A percentile compares a stretch with the other conserved stretches of the same genome.
phyloP scores from a whole-genome alignment of 37 sponge, comb jelly and placozoan species.

The Aphrocallistes beatrix region DNA sequence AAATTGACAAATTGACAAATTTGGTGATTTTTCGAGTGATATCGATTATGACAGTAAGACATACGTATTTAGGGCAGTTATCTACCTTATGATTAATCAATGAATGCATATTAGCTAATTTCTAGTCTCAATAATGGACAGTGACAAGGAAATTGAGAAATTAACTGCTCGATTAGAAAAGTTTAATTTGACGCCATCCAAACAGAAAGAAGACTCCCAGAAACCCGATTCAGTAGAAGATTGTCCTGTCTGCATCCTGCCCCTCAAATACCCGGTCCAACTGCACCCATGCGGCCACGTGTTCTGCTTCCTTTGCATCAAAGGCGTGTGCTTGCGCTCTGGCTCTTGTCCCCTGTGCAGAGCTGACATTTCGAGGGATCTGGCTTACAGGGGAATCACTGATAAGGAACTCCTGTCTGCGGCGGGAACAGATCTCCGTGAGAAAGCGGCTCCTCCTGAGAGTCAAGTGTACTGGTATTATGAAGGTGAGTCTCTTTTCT shows the following conservation, averaged over 20 bases:
- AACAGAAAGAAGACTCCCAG: background rate
- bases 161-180: background rate
- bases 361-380: background rate
- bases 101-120: no score
- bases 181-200: background rate
- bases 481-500: background rate
- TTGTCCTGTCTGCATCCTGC: conserved; percentile 62
- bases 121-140: no score
- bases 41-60: no score
- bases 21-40: no score
- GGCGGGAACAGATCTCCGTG: background rate
- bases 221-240: background rate
- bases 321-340: conserved; percentile 52
- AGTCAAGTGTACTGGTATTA: background rate
- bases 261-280: conserved; percentile 46
- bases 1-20: no score
- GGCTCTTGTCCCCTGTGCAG: conserved; percentile 65
- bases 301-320: conserved; percentile 89
- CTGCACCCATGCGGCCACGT: conserved; percentile 65
- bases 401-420: background rate
- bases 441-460: background rate
- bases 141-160: background rate
- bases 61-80: no score
- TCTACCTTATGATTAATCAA: no score
- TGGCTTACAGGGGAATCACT: background rate